Evolutionary conservation across 2,113 vertebrate species (phyloP), one percentile per base, ranked within the genome.

Genomic region (Macroglossus sobrinus): DNA sequence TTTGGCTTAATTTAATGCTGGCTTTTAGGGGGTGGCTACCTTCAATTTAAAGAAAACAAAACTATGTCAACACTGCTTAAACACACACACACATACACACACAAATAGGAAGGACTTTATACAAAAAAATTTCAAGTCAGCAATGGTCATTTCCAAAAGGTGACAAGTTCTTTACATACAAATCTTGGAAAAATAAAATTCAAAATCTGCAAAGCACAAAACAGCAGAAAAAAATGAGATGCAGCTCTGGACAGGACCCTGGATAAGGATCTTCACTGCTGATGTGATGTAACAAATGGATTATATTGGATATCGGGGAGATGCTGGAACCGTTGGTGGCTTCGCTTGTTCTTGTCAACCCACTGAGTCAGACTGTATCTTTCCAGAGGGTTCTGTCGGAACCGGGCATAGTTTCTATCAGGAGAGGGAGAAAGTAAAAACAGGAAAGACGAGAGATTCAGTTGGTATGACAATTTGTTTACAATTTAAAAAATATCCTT

Each of bases 331-430:
- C 96, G 35, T n/a, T 86, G 94, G 21, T 74, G 81, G 63, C 97
- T 90, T 81, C 96, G 84, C 82, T 93, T 93, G 81, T 96, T 98
- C 69, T 68, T 92, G 78, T 93, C 96, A 66, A 97, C 88, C 97
- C 98, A 96, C 74, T 94, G 95, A 7, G 61, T 35, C 26, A 94
- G 95, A 57, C 90, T 97, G 95, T 61, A 97, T 59, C 93, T 96
- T 71, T 96, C 93, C 43, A 89, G 30, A 71, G 96, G 64, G 79
- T 97, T 97, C 66, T 95, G 96, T 78, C 55, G 86, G 75, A 89
- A 94, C 19, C 90, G 87, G 45, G 93, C 96, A 4, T 96, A 68
- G 89, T 98, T 98, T 96, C 98, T 98, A 90, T 35, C 14, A 97
- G 89, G 63, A 74, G 94, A 93, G 0, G 89, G 30, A 40, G 59